Percentiles rank a stretch among this genome's conserved stretches.
Evolutionary conservation across 2,113 vertebrate genomes (phyloP).

Genomic region (Sinocyclocheilus rhinocerous): DNA sequence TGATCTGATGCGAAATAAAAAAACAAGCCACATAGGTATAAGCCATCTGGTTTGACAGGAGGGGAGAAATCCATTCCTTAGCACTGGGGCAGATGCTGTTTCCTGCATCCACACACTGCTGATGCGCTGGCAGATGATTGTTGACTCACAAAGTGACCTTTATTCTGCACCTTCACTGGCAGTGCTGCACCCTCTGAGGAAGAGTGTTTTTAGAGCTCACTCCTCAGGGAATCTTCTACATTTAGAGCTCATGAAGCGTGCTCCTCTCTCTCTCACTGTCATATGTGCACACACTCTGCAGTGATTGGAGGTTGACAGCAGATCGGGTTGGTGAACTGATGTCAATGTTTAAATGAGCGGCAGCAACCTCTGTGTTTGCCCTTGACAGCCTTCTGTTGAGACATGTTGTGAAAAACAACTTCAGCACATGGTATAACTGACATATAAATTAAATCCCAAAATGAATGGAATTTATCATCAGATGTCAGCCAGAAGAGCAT

Average conservation of each 20-base stretch:
- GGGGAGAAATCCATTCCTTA: constrained; percentile 16
- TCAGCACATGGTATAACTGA: not conserved
- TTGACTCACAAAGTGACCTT: constrained; percentile 50
- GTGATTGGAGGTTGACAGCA: constrained; percentile 25
- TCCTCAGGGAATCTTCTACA: constrained; percentile 42
- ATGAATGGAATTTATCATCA: not conserved
- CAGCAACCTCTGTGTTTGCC: constrained; percentile 4
- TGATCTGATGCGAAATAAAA: not conserved
- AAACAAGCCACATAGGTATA: not conserved
- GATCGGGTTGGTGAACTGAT: constrained; percentile 23
- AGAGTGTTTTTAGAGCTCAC: constrained; percentile 40
- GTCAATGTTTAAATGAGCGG: constrained; percentile 12
- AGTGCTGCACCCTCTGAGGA: constrained; percentile 29
- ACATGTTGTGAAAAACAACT: constrained; percentile 30
- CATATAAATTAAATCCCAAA: not conserved
- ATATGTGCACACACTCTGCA: constrained; percentile 3
- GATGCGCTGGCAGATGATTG: constrained; percentile 28
- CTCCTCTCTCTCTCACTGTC: constrained; percentile 17
- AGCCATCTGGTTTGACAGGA: constrained; percentile 15
- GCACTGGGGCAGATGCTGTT: constrained; percentile 34
- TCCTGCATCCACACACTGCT: constrained; percentile 13
- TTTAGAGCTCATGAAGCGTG: constrained; percentile 28
- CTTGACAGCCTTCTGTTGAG: constrained; percentile 41
- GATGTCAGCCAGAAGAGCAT: not conserved
- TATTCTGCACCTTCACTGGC: constrained; percentile 35